Evolutionary conservation across 2,797 vertebrate genomes (phyloP).

Genomic region (Diplodus sargus): DNA sequence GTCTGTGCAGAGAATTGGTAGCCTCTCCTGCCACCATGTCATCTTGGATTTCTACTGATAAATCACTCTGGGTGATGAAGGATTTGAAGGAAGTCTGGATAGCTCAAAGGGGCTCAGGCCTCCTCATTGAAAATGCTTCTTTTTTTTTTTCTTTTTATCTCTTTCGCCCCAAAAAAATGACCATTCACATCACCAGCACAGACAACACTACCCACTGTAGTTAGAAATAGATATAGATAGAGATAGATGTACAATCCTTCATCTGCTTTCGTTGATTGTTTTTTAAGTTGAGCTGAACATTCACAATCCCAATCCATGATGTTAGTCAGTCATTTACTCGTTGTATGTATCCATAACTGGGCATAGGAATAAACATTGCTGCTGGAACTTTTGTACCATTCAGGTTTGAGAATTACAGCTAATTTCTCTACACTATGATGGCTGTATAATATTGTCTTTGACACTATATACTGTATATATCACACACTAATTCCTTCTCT

Average conservation of each 20-base stretch:
- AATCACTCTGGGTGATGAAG: constrained; percentile 44
- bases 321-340: neutral
- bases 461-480: constrained; percentile 16
- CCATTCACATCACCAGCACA: constrained; percentile 3
- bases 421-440: constrained; percentile 24
- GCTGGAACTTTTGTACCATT: constrained; percentile 38
- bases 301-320: neutral
- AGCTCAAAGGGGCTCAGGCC: constrained; percentile 20
- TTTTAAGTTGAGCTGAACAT: neutral
- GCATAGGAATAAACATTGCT: constrained; percentile 61
- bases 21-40: constrained; percentile 31
- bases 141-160: neutral
- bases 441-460: constrained; percentile 46
- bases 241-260: neutral
- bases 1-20: constrained; percentile 23
- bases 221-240: neutral
- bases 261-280: neutral
- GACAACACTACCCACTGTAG: neutral
- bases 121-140: constrained; percentile 31
- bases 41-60: constrained; percentile 43
- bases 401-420: constrained; percentile 43
- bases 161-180: constrained; percentile 1
- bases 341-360: constrained; percentile 41
- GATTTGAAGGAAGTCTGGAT: constrained; percentile 42
- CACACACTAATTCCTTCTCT: constrained; percentile 1